Percentiles rank a stretch among this genome's conserved stretches.
phyloP scores from a whole-genome alignment of 2,888 invertebrate genomes.

The Baronia brevicornis region DNA sequence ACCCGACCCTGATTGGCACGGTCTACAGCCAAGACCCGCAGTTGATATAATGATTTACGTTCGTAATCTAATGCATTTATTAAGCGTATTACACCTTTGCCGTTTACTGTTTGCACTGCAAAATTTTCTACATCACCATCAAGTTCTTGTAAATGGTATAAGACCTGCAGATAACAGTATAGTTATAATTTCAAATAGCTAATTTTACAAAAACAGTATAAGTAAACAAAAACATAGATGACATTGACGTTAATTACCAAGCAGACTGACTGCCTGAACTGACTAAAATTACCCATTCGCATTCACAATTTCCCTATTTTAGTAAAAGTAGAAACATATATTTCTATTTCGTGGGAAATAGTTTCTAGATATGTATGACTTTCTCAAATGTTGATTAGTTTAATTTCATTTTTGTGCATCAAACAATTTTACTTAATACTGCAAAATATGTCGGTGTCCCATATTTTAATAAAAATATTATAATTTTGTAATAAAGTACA shows the following conservation, averaged over 20 bases:
- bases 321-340: too few relatives aligned
- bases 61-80: constrained; percentile 89
- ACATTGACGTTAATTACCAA: not conserved
- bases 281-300: too few relatives aligned
- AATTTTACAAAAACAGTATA: constrained; percentile 1
- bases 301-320: too few relatives aligned
- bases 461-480: too few relatives aligned
- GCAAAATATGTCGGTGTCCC: too few relatives aligned
- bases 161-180: constrained; percentile 67
- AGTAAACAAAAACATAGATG: constrained; percentile 4
- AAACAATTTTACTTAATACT: constrained; percentile 6
- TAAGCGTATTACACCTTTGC: constrained; percentile 88
- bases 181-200: constrained; percentile 3
- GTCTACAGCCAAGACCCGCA: constrained; percentile 88
- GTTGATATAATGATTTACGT: constrained; percentile 88
- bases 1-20: constrained; percentile 86
- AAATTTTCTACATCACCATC: constrained; percentile 87
- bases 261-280: too few relatives aligned
- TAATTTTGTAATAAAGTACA: too few relatives aligned
- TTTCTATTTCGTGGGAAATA: too few relatives aligned
- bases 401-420: not conserved
- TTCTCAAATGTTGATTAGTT: too few relatives aligned
- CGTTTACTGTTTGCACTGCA: constrained; percentile 87
- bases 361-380: too few relatives aligned
- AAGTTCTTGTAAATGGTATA: constrained; percentile 88